Conservation (phyloP, 2,888 invertebrate species). For the Tenthredo distinguenda region DNA sequence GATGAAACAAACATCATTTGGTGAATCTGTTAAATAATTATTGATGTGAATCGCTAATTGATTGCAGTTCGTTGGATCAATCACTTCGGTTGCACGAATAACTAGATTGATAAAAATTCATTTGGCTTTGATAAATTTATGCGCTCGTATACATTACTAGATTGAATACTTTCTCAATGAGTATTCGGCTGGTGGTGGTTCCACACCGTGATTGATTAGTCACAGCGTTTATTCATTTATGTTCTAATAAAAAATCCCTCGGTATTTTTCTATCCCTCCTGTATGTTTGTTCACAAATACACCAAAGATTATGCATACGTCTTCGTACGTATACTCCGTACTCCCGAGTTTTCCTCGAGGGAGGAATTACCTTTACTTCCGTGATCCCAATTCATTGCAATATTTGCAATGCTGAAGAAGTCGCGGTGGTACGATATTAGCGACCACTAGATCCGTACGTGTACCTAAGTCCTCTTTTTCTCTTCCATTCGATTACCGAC, state of each 20-base stretch:
- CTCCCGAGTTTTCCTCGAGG: background rate
- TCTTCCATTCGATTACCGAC: background rate
- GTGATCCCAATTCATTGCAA: background rate
- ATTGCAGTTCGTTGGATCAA: background rate
- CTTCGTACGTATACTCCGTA: background rate
- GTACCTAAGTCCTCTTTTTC: background rate
- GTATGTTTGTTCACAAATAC: background rate
- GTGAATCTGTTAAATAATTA: constrained; percentile 11
- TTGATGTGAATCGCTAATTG: background rate
- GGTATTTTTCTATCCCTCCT: background rate
- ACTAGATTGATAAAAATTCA: background rate
- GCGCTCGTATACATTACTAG: background rate
- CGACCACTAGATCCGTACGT: background rate
- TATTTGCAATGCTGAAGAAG: constrained; percentile 2
- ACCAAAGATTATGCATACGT: background rate
- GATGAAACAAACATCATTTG: background rate
- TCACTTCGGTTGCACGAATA: background rate
- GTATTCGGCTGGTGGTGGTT: too few species aligned
- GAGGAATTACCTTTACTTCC: background rate
- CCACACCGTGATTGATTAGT: background rate
- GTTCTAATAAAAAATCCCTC: background rate
- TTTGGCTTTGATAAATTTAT: background rate
- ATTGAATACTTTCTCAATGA: background rate
- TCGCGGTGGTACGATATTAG: background rate
- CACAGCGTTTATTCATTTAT: background rate